A percentile compares a stretch with the other conserved stretches of the same genome.
Evolutionary conservation across 2,888 invertebrate species (phyloP).

Genomic region (Himalopsyche kuldschensis): DNA sequence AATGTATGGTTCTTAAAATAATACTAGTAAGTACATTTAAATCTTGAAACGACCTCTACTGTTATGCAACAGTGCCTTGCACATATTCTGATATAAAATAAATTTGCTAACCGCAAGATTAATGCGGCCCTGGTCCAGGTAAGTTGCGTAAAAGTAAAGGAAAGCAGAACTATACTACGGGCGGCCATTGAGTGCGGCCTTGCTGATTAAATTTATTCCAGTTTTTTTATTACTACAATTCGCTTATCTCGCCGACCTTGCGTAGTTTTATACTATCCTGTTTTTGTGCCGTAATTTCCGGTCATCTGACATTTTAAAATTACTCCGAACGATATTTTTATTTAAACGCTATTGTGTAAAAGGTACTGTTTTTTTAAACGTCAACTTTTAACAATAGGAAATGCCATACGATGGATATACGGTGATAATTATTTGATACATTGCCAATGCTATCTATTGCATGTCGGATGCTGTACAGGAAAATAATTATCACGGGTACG

Average conservation of each 20-base stretch:
- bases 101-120: background rate
- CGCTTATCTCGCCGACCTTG: conserved; percentile 7
- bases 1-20: too few relatives aligned
- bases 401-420: background rate
- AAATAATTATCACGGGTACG: too few relatives aligned
- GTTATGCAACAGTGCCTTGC: too few relatives aligned
- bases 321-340: background rate
- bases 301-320: conserved; percentile 12
- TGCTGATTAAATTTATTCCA: conserved; percentile 11
- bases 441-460: background rate
- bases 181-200: conserved; percentile 5
- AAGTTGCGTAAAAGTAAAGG: conserved; percentile 6
- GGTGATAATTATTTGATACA: background rate
- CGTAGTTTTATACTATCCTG: background rate
- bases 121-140: background rate
- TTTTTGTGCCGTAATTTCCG: conserved; percentile 19
- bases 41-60: too few relatives aligned
- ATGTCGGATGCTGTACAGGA: too few relatives aligned
- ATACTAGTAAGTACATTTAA: too few relatives aligned
- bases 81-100: too few relatives aligned
- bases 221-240: background rate
- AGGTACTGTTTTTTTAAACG: conserved; percentile 4
- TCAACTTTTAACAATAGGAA: conserved; percentile 1
- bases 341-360: background rate
- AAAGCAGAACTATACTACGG: background rate